These are phyloP conservation scores for Hypothenemus hampei DNA, from an alignment of 1,140 invertebrate species.

Conservation along the genomic window DNA sequence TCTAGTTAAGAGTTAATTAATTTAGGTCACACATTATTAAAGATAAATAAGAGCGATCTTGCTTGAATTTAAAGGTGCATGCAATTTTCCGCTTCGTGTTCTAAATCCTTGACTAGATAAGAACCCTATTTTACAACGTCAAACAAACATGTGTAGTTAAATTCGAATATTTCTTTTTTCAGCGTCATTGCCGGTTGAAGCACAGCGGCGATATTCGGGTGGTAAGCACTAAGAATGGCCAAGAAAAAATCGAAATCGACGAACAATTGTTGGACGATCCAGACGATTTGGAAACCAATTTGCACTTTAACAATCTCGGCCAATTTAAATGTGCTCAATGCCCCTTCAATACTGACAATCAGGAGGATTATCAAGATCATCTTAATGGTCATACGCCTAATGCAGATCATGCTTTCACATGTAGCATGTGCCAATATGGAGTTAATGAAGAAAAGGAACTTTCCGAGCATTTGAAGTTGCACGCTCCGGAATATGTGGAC, in stretches of 20 bases:
- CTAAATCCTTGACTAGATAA: too few relatives aligned
- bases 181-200: slow-evolving; percentile 69
- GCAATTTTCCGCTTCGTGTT: too few relatives aligned
- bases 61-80: too few relatives aligned
- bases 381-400: slow-evolving; percentile 67
- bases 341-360: slow-evolving; percentile 64
- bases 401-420: slow-evolving; percentile 68
- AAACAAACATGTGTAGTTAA: too few relatives aligned
- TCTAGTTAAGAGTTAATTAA: too few relatives aligned
- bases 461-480: slow-evolving; percentile 42
- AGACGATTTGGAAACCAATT: slow-evolving; percentile 39
- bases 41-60: too few relatives aligned
- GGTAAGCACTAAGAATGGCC: slow-evolving; percentile 48
- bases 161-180: slow-evolving; percentile 40
- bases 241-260: slow-evolving; percentile 45
- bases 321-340: slow-evolving; percentile 62
- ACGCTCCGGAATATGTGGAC: slow-evolving; percentile 27
- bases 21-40: too few relatives aligned
- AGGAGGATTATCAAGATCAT: slow-evolving; percentile 62
- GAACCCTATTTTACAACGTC: too few relatives aligned
- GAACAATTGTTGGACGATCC: slow-evolving; percentile 40
- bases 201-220: slow-evolving; percentile 66
- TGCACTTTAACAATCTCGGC: slow-evolving; percentile 38
- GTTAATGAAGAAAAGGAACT: slow-evolving; percentile 49
- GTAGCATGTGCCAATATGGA: slow-evolving; percentile 75